Conservation (phyloP, 2,797 vertebrate genomes). For the Coluber constrictor region DNA sequence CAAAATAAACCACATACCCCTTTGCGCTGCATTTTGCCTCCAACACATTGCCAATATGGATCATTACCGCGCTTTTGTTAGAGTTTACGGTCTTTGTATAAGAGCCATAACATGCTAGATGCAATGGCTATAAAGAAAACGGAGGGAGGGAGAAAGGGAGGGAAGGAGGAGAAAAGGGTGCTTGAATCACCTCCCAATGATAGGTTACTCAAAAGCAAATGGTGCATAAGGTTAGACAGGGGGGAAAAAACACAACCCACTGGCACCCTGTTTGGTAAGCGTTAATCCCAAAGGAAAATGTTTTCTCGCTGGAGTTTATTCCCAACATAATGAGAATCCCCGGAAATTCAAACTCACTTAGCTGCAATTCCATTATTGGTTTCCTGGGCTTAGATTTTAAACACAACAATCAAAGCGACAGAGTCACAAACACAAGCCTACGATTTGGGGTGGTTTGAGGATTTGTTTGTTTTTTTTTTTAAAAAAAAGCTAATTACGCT, state of each 20-base stretch:
- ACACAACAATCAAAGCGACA: not conserved
- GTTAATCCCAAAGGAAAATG: conserved; percentile 25
- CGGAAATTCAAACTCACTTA: conserved; percentile 50
- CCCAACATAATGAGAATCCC: conserved; percentile 49
- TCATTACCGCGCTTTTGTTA: conserved; percentile 27
- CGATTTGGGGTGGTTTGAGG: not conserved
- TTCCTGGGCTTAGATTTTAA: conserved; percentile 46
- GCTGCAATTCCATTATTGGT: conserved; percentile 6
- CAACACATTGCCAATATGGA: conserved; percentile 45
- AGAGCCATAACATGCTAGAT: conserved; percentile 29
- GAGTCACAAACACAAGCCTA: conserved; percentile 15
- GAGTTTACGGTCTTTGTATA: conserved; percentile 27
- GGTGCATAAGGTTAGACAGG: not conserved
- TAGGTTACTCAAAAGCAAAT: conserved; percentile 1
- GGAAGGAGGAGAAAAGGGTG: too few relatives aligned
- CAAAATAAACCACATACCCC: not conserved
- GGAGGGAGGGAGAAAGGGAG: not conserved
- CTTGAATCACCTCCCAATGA: not conserved
- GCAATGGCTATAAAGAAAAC: not conserved
- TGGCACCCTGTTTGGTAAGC: conserved; percentile 20
- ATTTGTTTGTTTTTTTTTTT: not conserved
- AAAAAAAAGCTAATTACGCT: conserved; percentile 49
- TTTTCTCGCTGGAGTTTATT: conserved; percentile 46
- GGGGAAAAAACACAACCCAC: not conserved
- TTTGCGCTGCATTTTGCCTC: conserved; percentile 44